These are phyloP conservation scores for Myotis daubentonii DNA, from an alignment of 2,797 vertebrate species.

Conservation along the genomic window DNA sequence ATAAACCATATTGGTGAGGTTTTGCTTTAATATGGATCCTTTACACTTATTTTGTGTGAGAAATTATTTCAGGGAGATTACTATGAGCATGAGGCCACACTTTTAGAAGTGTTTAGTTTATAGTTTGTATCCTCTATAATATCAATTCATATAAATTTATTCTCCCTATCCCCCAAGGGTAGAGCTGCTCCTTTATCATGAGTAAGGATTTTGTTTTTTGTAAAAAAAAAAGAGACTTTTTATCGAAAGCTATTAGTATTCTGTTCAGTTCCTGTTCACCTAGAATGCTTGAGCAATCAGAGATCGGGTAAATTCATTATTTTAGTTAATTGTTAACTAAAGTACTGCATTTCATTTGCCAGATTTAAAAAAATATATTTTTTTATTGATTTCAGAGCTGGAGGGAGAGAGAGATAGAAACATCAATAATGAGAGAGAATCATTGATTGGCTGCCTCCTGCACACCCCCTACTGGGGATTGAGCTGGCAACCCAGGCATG, in stretches of 20 bases:
- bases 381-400: too few relatives aligned
- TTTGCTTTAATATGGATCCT: background rate
- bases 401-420: too few relatives aligned
- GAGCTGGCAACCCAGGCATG: too few relatives aligned
- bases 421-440: too few relatives aligned
- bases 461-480: too few relatives aligned
- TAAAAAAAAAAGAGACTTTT: background rate
- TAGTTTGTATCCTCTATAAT: background rate
- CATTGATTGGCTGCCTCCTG: too few relatives aligned
- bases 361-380: background rate
- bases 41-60: background rate
- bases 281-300: background rate
- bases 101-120: background rate
- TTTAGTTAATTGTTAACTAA: conserved; percentile 3
- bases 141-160: background rate
- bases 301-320: background rate
- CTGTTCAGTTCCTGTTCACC: background rate
- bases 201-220: background rate
- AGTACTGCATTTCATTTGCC: background rate
- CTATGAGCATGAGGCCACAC: background rate
- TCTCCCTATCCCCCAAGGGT: background rate
- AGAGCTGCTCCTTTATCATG: background rate
- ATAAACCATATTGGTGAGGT: background rate
- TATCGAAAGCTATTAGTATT: background rate
- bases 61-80: conserved; percentile 15